Evolutionary conservation across 2,113 vertebrate species (phyloP).

Genomic region (Bubalus kerabau): DNA sequence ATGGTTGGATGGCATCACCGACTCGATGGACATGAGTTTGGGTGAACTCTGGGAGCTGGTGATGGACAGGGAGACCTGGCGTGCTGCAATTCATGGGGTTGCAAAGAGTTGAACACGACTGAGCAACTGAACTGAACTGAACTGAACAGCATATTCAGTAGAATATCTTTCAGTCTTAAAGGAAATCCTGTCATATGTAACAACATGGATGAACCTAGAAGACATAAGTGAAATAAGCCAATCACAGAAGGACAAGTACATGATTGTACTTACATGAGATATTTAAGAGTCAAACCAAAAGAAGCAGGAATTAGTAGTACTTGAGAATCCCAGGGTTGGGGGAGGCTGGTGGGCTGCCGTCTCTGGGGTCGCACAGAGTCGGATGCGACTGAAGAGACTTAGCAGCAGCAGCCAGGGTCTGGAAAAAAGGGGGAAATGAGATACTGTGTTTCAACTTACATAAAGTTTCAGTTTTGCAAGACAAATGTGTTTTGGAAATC

Average conservation of each 20-base stretch:
- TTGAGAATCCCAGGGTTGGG: neutral
- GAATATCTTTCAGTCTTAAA: neutral
- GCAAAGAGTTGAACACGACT: fast-evolving
- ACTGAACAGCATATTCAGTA: neutral
- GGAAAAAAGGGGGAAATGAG: neutral
- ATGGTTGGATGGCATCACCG: fast-evolving
- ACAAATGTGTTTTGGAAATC: neutral
- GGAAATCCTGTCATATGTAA: neutral
- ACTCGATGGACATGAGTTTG: too few species aligned
- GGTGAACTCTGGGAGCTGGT: too few species aligned
- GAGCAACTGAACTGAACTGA: too few species aligned
- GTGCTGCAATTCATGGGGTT: too few species aligned
- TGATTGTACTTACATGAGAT: neutral
- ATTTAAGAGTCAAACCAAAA: neutral
- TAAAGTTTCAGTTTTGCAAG: neutral
- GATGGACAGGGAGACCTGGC: neutral
- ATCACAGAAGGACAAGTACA: neutral
- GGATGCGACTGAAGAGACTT: too few species aligned
- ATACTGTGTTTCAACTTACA: neutral
- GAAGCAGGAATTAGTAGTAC: neutral
- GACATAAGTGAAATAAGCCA: neutral
- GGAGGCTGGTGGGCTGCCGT: too few species aligned
- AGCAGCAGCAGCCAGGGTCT: neutral
- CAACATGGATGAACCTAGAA: neutral
- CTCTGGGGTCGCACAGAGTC: too few species aligned